Base-by-base conservation (phyloP, 2,888 invertebrate genomes). In the Caenorhabditis plicata region DNA sequence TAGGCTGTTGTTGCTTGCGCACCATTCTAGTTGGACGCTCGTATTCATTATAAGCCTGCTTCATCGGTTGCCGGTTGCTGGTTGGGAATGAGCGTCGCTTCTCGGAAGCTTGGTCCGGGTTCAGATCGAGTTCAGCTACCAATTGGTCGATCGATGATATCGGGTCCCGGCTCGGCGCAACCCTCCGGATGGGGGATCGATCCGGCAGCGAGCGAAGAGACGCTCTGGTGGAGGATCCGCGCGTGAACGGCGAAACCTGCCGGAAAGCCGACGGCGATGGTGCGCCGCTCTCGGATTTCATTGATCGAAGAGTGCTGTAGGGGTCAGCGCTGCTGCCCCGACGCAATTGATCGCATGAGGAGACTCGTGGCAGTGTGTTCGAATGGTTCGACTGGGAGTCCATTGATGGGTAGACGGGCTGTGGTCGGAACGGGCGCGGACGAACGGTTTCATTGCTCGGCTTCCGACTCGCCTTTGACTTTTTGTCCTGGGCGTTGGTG, bases 91-190 rank as follows among this genome's bases (percentile, higher is more conserved):
- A 71, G 15, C 71, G 48, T 4, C 73, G 60, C 44, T 69, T 71
- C 35, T 71, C 73, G 9, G 48, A 23, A 4, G 49, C 47, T 48
- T 62, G 55, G 25, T 77, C 74, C 2, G 74, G 76, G 53, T 78
- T 78, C 41, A 79, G 47, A 35, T 79, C 79, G 40, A 79, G 41
- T 42, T 79, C 79, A 1, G 79, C 79, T 1, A 78, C 75, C 23
- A 79, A 50, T n/a, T 71, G 69, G 61, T 79, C 75, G 20, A 79
- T 77, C 5, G 78, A 73, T 45, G 71, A 53, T 2, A 57, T 64
- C 5, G 76, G 76, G 33, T 77, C 77, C 1, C 36, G 31, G 15
- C 26, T 35, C 17, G 17, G 32, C 13, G 33, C n/a, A 11, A 45
- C 8, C 19, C 46, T 46, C 22, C 60, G n/a, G 9, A 60, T 31